These are phyloP conservation scores for Scytalopus superciliaris DNA, from an alignment of 2,113 vertebrate species.

Conservation along the genomic window DNA sequence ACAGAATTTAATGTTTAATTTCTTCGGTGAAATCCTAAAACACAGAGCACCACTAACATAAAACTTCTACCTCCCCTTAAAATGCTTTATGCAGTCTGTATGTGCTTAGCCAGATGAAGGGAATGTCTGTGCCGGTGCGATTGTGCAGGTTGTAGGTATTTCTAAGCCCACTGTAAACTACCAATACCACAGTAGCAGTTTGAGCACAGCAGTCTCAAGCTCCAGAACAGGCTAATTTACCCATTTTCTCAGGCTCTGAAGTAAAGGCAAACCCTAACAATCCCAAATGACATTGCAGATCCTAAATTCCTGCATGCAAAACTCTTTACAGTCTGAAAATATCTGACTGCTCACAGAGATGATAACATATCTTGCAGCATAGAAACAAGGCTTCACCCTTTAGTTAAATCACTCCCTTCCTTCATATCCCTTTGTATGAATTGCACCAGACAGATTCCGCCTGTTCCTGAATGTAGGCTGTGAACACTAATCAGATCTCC, in stretches of 20 bases:
- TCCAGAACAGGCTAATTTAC: neutral
- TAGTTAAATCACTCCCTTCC: neutral
- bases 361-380: neutral
- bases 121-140: neutral
- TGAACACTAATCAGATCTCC: constrained; percentile 34
- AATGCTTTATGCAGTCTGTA: neutral
- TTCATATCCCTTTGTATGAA: neutral
- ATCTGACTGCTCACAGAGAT: neutral
- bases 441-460: neutral
- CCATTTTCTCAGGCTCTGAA: neutral
- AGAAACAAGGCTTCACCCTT: neutral
- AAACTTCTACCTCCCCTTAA: neutral
- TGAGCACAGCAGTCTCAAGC: neutral
- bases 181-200: neutral
- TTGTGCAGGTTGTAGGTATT: neutral
- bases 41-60: neutral
- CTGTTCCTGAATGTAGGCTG: neutral
- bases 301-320: neutral
- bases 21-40: neutral
- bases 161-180: neutral
- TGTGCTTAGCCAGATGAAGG: neutral
- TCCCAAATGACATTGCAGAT: neutral
- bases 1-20: neutral
- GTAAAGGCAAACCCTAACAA: neutral
- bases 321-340: neutral